A percentile compares a stretch with the other conserved stretches of the same genome.
Evolutionary conservation across 2,797 vertebrate species (phyloP).

Genomic region (Etheostoma perlongum): DNA sequence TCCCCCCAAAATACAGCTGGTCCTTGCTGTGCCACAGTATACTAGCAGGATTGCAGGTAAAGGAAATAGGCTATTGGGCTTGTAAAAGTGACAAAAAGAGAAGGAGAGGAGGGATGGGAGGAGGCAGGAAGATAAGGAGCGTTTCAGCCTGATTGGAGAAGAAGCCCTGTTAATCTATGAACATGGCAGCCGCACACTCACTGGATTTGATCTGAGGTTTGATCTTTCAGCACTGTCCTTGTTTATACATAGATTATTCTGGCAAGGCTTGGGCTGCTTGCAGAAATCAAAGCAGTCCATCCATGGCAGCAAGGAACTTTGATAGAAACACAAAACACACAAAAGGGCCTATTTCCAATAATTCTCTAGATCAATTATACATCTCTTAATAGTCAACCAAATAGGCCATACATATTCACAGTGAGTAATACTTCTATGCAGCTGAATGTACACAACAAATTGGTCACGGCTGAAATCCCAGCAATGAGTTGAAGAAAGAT

Average conservation of each 20-base stretch:
- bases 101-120: conserved; percentile 1
- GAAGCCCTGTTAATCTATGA: conserved; percentile 66
- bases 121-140: conserved; percentile 51
- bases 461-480: conserved; percentile 6
- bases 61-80: conserved; percentile 39
- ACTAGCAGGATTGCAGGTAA: conserved; percentile 30
- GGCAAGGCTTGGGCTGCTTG: conserved; percentile 31
- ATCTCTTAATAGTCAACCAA: conserved; percentile 8
- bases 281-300: conserved; percentile 64
- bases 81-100: conserved; percentile 36
- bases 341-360: not conserved
- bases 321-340: not conserved
- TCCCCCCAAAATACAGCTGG: conserved; percentile 15
- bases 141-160: conserved; percentile 61
- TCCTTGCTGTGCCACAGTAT: conserved; percentile 9
- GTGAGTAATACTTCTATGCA: conserved; percentile 21
- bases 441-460: conserved; percentile 26
- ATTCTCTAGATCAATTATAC: conserved; percentile 4
- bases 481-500: not conserved
- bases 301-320: conserved; percentile 13
- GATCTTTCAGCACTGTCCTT: conserved; percentile 68
- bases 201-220: conserved; percentile 67
- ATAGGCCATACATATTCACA: conserved; percentile 30
- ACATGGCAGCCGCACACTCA: conserved; percentile 44
- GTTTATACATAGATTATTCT: conserved; percentile 73